Conservation (phyloP, 2,113 vertebrate species). For the Anguilla japonica region DNA sequence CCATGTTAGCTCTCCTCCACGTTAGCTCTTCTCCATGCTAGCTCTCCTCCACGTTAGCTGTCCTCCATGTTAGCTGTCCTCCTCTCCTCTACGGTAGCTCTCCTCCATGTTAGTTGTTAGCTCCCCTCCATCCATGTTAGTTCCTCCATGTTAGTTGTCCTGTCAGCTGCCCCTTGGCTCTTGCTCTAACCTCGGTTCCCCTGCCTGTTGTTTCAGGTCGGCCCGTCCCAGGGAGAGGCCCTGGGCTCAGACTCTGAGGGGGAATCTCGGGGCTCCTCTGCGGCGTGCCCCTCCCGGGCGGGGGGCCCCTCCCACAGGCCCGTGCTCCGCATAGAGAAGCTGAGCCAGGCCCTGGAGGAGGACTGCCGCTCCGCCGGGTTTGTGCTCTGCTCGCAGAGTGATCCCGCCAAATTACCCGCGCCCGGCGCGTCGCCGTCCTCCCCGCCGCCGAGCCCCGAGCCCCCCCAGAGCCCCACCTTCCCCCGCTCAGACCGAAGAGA, state of each 20-base stretch:
- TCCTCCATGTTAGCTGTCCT: not conserved
- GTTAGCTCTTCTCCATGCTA: too few species aligned
- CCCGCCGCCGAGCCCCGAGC: slow-evolving; percentile 28
- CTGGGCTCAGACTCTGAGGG: slow-evolving; percentile 1
- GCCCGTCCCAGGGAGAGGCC: not conserved
- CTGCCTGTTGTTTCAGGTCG: not conserved
- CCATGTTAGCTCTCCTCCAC: too few species aligned
- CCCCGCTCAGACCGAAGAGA: slow-evolving; percentile 32
- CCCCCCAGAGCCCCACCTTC: slow-evolving; percentile 29
- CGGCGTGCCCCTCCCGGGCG: slow-evolving; percentile 28
- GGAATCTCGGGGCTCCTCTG: slow-evolving; percentile 46
- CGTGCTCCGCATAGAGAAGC: slow-evolving; percentile 30
- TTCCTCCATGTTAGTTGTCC: not conserved
- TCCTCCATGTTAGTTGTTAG: not conserved
- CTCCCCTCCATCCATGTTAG: too few species aligned
- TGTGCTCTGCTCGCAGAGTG: slow-evolving; percentile 49
- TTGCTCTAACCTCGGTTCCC: not conserved
- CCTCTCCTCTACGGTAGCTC: not conserved
- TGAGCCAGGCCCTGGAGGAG: slow-evolving; percentile 35
- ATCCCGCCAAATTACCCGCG: not conserved
- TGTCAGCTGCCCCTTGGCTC: not conserved
- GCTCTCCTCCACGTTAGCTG: too few species aligned
- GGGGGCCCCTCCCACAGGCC: not conserved
- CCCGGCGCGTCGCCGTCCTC: not conserved
- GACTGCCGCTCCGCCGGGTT: slow-evolving; percentile 45